A percentile compares a stretch with the other conserved stretches of the same genome.
Conservation (phyloP, 2,797 vertebrate species). For the Psittacula echo region DNA sequence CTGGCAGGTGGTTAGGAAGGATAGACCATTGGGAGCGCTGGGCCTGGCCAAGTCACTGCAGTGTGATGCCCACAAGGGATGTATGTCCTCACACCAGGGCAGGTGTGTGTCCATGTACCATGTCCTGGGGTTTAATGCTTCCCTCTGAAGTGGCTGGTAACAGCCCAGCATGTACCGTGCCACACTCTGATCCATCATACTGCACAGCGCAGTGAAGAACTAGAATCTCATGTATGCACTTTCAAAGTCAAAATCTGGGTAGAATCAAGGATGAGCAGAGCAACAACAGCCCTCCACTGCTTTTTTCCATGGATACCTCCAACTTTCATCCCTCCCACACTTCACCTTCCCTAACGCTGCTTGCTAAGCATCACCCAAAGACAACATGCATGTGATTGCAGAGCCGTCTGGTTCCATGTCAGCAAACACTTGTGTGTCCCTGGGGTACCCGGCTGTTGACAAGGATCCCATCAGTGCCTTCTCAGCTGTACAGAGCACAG, state of each 20-base stretch:
- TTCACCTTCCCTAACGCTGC: neutral
- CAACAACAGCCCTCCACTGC: neutral
- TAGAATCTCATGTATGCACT: neutral
- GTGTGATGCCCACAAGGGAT: neutral
- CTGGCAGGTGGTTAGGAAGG: neutral
- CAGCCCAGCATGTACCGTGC: neutral
- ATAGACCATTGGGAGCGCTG: neutral
- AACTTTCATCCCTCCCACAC: neutral
- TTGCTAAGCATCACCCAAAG: neutral
- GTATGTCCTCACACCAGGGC: neutral
- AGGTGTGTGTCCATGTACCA: rapidly evolving
- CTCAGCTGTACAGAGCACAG: neutral
- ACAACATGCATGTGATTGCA: rapidly evolving
- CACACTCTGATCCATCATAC: rapidly evolving
- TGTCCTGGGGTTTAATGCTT: neutral
- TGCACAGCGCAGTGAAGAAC: neutral
- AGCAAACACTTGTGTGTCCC: neutral
- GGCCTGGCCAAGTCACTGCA: rapidly evolving
- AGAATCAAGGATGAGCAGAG: neutral
- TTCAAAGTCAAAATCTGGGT: neutral
- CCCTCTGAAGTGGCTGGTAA: neutral
- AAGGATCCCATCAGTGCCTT: neutral
- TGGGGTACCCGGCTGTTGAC: rapidly evolving
- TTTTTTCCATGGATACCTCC: neutral
- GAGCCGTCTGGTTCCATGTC: neutral